Conservation (phyloP, 2,113 vertebrate species). For the Calyptommatus sinebrachiatus region DNA sequence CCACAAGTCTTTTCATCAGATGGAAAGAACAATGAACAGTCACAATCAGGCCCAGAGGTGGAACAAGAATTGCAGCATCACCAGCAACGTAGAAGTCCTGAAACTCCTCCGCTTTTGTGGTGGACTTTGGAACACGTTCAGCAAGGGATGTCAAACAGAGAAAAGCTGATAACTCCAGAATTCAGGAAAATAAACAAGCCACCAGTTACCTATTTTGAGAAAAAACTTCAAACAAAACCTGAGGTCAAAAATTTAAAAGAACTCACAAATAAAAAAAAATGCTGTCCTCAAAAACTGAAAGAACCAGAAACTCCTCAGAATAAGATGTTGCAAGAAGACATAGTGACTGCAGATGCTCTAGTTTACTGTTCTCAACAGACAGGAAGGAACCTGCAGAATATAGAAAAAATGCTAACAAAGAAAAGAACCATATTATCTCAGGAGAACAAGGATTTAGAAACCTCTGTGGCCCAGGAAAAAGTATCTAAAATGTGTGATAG, state of each 20-base stretch:
- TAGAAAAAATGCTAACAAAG: background rate
- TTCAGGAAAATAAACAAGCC: background rate
- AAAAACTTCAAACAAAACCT: background rate
- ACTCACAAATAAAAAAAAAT: background rate
- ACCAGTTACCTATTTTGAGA: background rate
- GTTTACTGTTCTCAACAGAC: background rate
- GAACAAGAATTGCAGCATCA: background rate
- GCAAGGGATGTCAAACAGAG: background rate
- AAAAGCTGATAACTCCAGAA: background rate
- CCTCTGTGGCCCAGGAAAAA: background rate
- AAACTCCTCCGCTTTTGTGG: conserved; percentile 24
- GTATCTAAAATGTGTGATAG: background rate
- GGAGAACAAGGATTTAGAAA: background rate
- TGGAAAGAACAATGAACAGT: background rate
- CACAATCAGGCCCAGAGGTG: background rate
- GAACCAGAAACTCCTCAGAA: background rate
- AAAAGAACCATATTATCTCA: no score
- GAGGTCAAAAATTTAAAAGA: background rate
- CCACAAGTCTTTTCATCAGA: background rate
- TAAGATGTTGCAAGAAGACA: background rate
- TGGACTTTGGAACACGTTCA: conserved; percentile 1
- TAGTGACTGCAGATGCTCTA: no score
- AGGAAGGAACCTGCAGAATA: background rate
- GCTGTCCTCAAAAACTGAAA: background rate
- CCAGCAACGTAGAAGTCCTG: background rate